A percentile compares a stretch with the other conserved stretches of the same genome.
These are phyloP conservation scores for Bombus consobrinus DNA, from an alignment of 1,140 invertebrate genomes.

Conservation along the genomic window DNA sequence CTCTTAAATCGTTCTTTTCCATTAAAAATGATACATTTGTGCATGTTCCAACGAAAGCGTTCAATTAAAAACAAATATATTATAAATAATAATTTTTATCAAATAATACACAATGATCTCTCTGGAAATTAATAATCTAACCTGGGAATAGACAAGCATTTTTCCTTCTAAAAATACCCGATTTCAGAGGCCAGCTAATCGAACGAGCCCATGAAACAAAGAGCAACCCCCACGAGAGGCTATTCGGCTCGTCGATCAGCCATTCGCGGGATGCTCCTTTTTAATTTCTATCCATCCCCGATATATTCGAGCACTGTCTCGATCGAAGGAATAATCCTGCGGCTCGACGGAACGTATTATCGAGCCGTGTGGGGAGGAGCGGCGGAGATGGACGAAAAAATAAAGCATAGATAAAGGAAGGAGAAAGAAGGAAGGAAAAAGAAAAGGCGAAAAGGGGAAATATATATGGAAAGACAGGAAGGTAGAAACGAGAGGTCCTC, in stretches of 20 bases:
- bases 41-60: too few relatives aligned
- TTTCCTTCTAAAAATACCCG: background rate
- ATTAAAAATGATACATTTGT: too few relatives aligned
- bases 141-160: background rate
- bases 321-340: conserved; percentile 31
- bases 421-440: background rate
- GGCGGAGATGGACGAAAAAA: background rate
- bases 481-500: background rate
- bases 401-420: background rate
- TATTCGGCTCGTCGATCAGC: background rate
- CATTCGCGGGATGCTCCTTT: conserved; percentile 15
- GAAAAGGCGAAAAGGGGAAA: background rate
- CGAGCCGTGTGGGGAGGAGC: background rate
- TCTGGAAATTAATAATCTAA: background rate
- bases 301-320: conserved; percentile 10
- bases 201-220: conserved; percentile 21
- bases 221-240: background rate
- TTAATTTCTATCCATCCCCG: conserved; percentile 28
- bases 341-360: conserved; percentile 27
- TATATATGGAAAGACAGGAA: background rate
- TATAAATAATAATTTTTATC: too few relatives aligned
- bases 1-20: too few relatives aligned
- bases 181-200: background rate
- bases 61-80: too few relatives aligned
- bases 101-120: too few relatives aligned